These are phyloP conservation scores for Microtus pennsylvanicus DNA, from an alignment of 2,113 vertebrate species.

Conservation along the genomic window DNA sequence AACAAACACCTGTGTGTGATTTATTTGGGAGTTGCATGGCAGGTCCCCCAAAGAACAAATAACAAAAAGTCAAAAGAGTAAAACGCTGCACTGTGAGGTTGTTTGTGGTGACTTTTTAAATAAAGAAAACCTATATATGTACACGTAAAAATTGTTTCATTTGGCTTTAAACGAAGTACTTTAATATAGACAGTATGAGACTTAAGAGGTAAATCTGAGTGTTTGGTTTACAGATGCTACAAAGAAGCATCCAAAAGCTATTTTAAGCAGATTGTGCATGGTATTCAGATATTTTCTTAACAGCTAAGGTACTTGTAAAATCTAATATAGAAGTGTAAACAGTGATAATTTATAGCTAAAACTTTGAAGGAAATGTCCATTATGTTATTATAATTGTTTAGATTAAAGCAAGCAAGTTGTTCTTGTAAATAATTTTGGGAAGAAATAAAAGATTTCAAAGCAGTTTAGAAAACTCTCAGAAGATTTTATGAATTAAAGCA, in stretches of 20 bases:
- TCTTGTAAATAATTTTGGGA: background rate
- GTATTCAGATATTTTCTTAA: background rate
- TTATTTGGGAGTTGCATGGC: no score
- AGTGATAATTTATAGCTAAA: background rate
- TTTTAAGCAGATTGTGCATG: background rate
- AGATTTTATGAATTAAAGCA: background rate
- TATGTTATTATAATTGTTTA: background rate
- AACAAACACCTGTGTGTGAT: no score
- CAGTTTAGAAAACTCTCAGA: background rate
- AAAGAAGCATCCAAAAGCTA: background rate
- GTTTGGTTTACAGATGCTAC: background rate
- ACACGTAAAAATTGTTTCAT: background rate
- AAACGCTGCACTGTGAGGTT: no score
- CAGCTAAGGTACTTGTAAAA: background rate
- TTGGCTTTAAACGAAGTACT: background rate
- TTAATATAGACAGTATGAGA: background rate
- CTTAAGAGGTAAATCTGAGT: background rate
- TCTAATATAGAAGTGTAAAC: background rate
- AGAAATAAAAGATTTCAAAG: background rate
- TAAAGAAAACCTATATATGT: background rate
- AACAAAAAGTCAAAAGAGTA: no score
- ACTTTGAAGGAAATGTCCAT: background rate
- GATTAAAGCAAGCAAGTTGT: background rate
- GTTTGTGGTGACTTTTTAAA: background rate
- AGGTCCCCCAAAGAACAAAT: no score